These are phyloP conservation scores for Lasioglossum pauxillum DNA, from an alignment of 2,888 invertebrate genomes.

Conservation along the genomic window DNA sequence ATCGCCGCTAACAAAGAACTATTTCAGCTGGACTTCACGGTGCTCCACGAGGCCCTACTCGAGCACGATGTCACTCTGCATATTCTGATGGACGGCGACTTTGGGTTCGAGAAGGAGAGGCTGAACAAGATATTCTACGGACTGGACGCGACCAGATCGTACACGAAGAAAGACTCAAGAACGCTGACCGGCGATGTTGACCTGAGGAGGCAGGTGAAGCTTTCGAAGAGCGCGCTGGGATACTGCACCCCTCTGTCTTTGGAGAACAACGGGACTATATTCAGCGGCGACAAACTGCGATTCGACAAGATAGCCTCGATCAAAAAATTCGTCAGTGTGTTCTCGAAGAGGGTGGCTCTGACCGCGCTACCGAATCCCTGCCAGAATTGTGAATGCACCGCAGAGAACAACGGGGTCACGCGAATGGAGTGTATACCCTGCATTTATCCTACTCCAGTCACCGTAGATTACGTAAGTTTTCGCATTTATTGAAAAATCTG, in stretches of 20 bases:
- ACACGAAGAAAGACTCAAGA: constrained; percentile 91
- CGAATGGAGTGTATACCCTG: constrained; percentile 89
- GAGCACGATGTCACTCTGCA: constrained; percentile 93
- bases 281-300: constrained; percentile 87
- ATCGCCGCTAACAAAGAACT: not conserved
- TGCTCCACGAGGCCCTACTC: constrained; percentile 91
- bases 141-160: constrained; percentile 91
- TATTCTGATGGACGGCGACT: constrained; percentile 93
- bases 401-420: constrained; percentile 88
- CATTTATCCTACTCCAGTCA: constrained; percentile 85
- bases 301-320: constrained; percentile 86
- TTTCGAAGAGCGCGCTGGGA: constrained; percentile 91
- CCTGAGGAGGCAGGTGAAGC: constrained; percentile 89
- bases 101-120: constrained; percentile 90
- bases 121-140: constrained; percentile 91
- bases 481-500: not conserved
- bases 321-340: constrained; percentile 88
- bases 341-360: constrained; percentile 88
- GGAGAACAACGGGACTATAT: constrained; percentile 93
- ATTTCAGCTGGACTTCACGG: constrained; percentile 91
- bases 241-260: constrained; percentile 92
- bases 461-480: constrained; percentile 85
- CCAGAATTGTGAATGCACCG: constrained; percentile 90
- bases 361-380: constrained; percentile 87
- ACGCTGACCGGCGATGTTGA: constrained; percentile 89